phyloP scores from a whole-genome alignment of 1,140 invertebrate genomes.

The Daktulosphaira vitifoliae region DNA sequence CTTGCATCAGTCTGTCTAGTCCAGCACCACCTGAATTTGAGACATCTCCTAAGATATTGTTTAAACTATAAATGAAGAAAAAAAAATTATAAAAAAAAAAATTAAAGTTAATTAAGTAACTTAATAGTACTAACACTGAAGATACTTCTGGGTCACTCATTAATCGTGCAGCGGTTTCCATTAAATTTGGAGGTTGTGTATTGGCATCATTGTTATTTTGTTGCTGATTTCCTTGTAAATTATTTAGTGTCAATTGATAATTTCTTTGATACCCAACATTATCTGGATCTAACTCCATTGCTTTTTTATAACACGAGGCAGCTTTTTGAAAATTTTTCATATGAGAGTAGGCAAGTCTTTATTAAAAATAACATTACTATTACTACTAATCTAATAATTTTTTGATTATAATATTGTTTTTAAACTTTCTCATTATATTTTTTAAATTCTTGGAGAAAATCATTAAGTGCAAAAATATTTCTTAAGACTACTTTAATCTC shows the following conservation, averaged over 20 bases:
- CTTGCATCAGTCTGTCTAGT: constrained; percentile 23
- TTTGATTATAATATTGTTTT: no score
- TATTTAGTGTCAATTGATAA: constrained; percentile 10
- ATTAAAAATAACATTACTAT: constrained; percentile 2
- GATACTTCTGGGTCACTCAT: constrained; percentile 18
- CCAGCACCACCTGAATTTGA: not conserved
- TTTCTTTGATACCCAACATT: constrained; percentile 27
- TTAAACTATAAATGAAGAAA: constrained; percentile 6
- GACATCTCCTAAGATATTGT: constrained; percentile 2
- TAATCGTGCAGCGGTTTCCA: constrained; percentile 10
- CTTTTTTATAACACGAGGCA: constrained; percentile 31
- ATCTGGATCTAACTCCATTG: constrained; percentile 28
- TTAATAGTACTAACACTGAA: not conserved
- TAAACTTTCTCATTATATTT: no score
- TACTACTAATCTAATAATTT: not conserved
- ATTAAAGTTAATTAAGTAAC: no score
- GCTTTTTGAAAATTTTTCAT: constrained; percentile 31
- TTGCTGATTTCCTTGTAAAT: not conserved
- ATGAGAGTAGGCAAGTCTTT: constrained; percentile 25
- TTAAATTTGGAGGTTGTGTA: not conserved
- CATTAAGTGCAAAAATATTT: no score
- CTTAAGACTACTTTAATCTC: no score
- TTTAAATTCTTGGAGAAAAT: no score
- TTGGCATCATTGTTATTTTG: not conserved
- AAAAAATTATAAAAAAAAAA: not conserved